phyloP scores from a whole-genome alignment of 2,888 invertebrate genomes.

The Melieria crassipennis region DNA sequence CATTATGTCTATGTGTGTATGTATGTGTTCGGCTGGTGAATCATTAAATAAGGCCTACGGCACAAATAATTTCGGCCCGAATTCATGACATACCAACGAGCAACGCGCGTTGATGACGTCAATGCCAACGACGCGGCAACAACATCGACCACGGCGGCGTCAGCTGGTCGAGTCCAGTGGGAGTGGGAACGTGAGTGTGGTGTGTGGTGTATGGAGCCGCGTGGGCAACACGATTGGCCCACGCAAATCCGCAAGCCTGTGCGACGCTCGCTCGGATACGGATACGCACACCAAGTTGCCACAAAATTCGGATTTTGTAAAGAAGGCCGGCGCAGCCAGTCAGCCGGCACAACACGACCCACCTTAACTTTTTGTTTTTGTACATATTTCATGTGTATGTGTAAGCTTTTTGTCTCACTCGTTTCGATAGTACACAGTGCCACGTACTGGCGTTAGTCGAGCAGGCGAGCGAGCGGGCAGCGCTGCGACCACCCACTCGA shows the following conservation, averaged over 20 bases:
- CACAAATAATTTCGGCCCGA: slow-evolving; percentile 32
- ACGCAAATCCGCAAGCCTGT: no score
- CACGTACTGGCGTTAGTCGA: no score
- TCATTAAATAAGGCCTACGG: background rate
- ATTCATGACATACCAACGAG: slow-evolving; percentile 54
- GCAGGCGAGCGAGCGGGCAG: no score
- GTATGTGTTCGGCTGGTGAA: background rate
- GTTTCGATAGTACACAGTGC: no score
- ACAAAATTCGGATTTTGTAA: no score
- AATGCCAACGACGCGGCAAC: slow-evolving; percentile 46
- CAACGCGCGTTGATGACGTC: slow-evolving; percentile 51
- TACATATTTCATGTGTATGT: no score
- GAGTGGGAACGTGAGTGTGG: background rate
- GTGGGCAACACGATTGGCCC: no score
- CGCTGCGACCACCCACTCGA: no score
- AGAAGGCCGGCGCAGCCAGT: no score
- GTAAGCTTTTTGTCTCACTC: no score
- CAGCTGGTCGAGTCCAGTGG: background rate
- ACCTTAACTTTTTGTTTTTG: background rate
- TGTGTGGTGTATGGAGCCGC: background rate
- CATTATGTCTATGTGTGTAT: slow-evolving; percentile 3
- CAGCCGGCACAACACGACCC: background rate
- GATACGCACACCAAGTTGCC: no score
- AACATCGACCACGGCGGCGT: background rate
- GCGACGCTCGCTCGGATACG: no score